Percentiles rank a stretch among this genome's conserved stretches.
Evolutionary conservation across 2,888 invertebrate species (phyloP).

Genomic region (Scaeva pyrastri): DNA sequence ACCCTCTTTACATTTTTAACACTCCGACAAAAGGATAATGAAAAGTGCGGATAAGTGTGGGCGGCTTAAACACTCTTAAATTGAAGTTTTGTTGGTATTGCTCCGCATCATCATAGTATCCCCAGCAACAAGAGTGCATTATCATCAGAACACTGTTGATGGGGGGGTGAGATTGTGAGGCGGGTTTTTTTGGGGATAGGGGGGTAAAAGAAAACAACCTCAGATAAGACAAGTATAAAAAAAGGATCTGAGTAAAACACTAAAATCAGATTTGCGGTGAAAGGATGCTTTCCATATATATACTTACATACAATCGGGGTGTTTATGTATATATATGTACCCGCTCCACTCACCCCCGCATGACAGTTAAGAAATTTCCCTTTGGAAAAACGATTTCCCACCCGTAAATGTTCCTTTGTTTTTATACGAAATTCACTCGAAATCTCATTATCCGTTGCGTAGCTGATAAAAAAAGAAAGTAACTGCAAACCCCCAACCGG

Average conservation of each 20-base stretch:
- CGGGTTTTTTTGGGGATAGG: too few species aligned
- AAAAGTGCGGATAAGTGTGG: constrained; percentile 66
- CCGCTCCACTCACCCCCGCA: constrained; percentile 17
- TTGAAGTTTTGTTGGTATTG: constrained; percentile 61
- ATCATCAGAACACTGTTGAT: constrained; percentile 46
- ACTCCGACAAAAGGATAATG: constrained; percentile 62
- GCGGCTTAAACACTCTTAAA: constrained; percentile 68
- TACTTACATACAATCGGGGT: background rate
- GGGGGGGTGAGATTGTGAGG: background rate
- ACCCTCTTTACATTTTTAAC: constrained; percentile 17
- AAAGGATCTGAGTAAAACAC: constrained; percentile 53
- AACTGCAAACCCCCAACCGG: constrained; percentile 63
- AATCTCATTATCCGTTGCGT: constrained; percentile 75
- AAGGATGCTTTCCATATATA: constrained; percentile 66
- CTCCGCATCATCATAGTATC: constrained; percentile 29
- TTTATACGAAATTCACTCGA: constrained; percentile 72
- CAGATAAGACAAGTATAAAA: constrained; percentile 38
- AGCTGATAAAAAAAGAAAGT: constrained; percentile 52
- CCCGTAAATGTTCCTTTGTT: constrained; percentile 69
- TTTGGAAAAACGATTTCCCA: constrained; percentile 71
- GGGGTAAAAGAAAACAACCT: constrained; percentile 46
- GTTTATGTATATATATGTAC: background rate
- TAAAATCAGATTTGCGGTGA: constrained; percentile 74
- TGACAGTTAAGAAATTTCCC: constrained; percentile 62
- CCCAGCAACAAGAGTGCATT: constrained; percentile 70